Percentiles rank a stretch among this genome's conserved stretches.
phyloP scores from a whole-genome alignment of 2,888 invertebrate species.

The Drosophila prolongata region DNA sequence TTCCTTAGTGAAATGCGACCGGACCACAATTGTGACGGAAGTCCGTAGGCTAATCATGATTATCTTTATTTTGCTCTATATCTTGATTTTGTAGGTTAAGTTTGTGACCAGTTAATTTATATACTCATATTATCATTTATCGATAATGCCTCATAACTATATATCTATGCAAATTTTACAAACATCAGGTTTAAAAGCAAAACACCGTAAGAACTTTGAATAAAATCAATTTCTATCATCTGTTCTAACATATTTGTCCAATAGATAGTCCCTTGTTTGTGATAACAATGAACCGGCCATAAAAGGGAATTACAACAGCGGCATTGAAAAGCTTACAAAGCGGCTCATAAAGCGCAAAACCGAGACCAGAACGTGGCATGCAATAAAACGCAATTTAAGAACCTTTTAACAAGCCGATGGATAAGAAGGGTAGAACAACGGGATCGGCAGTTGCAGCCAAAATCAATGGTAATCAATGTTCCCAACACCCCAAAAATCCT shows the following conservation, averaged over 20 bases:
- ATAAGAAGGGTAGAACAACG: slow-evolving; percentile 15
- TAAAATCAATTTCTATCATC: not conserved
- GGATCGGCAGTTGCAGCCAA: slow-evolving; percentile 13
- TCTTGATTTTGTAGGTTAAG: not conserved
- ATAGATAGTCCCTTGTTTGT: not conserved
- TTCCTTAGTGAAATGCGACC: slow-evolving; percentile 2
- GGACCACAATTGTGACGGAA: slow-evolving; percentile 14
- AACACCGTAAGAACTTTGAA: too few relatives aligned
- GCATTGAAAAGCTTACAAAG: slow-evolving; percentile 22
- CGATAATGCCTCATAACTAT: too few relatives aligned
- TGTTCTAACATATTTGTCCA: not conserved
- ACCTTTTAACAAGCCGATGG: slow-evolving; percentile 43
- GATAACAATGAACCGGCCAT: slow-evolving; percentile 38
- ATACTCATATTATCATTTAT: too few relatives aligned
- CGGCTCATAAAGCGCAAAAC: slow-evolving; percentile 28
- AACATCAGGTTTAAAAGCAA: too few relatives aligned
- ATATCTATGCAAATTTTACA: too few relatives aligned
- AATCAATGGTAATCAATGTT: slow-evolving; percentile 51
- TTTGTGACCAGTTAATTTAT: not conserved
- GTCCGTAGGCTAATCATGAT: slow-evolving; percentile 15
- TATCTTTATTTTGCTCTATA: slow-evolving; percentile 4
- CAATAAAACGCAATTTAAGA: slow-evolving; percentile 57
- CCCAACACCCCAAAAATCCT: slow-evolving; percentile 27
- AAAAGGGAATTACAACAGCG: slow-evolving; percentile 16
- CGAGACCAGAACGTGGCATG: slow-evolving; percentile 14